Percentiles rank a stretch among this genome's conserved stretches.
phyloP scores from a whole-genome alignment of 2,797 vertebrate species.

The Rhadinocentrus ornatus region DNA sequence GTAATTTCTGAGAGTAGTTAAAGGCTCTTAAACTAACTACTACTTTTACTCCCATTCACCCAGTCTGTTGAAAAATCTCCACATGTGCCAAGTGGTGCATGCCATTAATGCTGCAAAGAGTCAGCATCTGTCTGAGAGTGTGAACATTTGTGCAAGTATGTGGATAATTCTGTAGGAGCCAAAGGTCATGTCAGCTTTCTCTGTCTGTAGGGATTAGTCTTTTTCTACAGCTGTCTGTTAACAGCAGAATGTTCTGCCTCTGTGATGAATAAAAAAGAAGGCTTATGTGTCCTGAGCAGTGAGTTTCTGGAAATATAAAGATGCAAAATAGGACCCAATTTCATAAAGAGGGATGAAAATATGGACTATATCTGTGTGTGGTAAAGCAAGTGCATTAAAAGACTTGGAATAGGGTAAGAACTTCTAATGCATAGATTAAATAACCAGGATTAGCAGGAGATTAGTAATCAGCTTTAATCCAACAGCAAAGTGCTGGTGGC shows the following conservation, averaged over 20 bases:
- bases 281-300: neutral
- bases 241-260: constrained; percentile 5
- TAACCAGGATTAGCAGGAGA: constrained; percentile 68
- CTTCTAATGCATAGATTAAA: constrained; percentile 71
- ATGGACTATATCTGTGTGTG: constrained; percentile 15
- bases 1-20: constrained; percentile 72
- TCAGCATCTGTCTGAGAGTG: constrained; percentile 30
- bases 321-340: neutral
- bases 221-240: constrained; percentile 25
- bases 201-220: constrained; percentile 41
- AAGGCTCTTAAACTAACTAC: constrained; percentile 74
- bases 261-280: constrained; percentile 5
- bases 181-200: constrained; percentile 52
- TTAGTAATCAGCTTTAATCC: constrained; percentile 74
- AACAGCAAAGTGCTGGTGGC: constrained; percentile 14
- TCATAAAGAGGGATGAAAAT: constrained; percentile 14
- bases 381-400: constrained; percentile 41
- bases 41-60: constrained; percentile 61
- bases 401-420: constrained; percentile 40
- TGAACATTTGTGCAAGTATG: constrained; percentile 56
- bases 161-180: constrained; percentile 32
- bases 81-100: constrained; percentile 51
- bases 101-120: constrained; percentile 39
- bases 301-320: neutral
- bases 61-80: constrained; percentile 42